phyloP scores from a whole-genome alignment of 37 sponge, comb jelly and placozoan genomes.

The Hormiphora californensis region DNA sequence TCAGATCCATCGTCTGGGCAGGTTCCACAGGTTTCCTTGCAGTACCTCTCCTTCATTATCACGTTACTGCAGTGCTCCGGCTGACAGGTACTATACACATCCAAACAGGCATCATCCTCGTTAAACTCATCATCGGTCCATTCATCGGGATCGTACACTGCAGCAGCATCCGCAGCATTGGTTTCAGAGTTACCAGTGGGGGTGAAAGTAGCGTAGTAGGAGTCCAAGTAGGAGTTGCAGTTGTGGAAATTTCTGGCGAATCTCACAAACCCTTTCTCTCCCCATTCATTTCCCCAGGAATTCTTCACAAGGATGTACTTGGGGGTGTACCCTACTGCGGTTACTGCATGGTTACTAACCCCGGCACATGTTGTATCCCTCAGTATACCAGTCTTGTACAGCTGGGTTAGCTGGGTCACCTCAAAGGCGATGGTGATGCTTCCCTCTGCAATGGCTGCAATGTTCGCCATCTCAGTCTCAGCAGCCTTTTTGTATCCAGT shows the following conservation, averaged over 20 bases:
- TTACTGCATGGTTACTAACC: not conserved
- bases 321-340: not conserved
- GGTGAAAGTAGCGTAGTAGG: not conserved
- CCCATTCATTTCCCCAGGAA: not conserved
- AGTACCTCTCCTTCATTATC: not conserved
- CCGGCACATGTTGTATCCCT: not conserved
- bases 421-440: not conserved
- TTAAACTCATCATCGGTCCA: not conserved
- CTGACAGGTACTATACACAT: not conserved
- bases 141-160: not conserved
- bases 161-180: no score
- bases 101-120: not conserved
- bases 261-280: conserved; percentile 3
- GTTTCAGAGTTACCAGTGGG: no score
- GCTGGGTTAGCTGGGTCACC: not conserved
- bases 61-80: not conserved
- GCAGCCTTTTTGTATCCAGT: not conserved
- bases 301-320: conserved; percentile 18
- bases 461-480: not conserved
- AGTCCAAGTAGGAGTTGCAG: not conserved
- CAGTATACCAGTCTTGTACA: not conserved
- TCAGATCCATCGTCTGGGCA: not conserved
- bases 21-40: not conserved
- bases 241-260: not conserved
- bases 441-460: not conserved